Conservation (phyloP, 2,113 vertebrate genomes). For the Prionailurus viverrinus region DNA sequence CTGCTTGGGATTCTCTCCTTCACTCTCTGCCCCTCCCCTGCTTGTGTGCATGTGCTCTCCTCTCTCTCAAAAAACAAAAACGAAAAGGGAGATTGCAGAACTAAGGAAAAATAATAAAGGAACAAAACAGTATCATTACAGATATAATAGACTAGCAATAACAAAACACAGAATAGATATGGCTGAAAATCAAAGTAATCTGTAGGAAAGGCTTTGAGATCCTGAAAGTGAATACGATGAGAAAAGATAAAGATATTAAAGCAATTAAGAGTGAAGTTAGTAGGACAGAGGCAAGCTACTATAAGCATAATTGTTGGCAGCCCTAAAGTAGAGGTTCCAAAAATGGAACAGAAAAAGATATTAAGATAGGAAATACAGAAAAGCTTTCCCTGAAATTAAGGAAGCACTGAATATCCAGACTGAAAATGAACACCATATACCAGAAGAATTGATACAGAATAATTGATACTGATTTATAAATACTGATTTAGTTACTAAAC, state of each 20-base stretch:
- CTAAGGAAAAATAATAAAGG: slow-evolving; percentile 12
- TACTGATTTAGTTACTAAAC: slow-evolving; percentile 40
- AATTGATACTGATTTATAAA: background rate
- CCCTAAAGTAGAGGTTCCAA: background rate
- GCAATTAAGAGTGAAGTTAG: background rate
- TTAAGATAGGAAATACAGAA: background rate
- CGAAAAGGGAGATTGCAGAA: background rate
- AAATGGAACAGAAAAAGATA: slow-evolving; percentile 30
- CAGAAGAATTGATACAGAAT: slow-evolving; percentile 19
- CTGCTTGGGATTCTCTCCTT: no score
- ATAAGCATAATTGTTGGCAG: background rate
- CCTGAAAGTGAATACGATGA: background rate
- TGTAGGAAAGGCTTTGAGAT: background rate
- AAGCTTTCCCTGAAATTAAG: slow-evolving; percentile 16
- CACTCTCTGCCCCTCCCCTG: no score
- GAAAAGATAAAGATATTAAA: background rate
- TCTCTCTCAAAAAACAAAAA: no score
- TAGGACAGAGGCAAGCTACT: background rate
- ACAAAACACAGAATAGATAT: background rate
- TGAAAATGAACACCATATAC: background rate
- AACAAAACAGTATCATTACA: background rate
- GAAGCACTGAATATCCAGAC: slow-evolving; percentile 15
- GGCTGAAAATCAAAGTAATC: background rate
- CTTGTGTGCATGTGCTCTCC: no score
- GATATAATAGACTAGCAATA: background rate